phyloP scores from a whole-genome alignment of 2,113 vertebrate genomes.

The Dermatemys mawii region DNA sequence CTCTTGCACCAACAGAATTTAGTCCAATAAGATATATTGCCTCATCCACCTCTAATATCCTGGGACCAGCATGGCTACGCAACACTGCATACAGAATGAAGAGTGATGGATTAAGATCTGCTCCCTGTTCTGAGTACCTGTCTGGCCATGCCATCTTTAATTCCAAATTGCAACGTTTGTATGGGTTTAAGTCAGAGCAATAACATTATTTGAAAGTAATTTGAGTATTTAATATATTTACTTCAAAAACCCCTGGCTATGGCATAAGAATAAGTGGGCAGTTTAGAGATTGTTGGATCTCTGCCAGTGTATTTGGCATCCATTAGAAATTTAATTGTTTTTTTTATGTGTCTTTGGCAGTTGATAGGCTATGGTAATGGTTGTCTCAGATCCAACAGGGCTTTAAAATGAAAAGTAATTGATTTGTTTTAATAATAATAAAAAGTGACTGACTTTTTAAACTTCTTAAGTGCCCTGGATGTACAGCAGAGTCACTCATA shows the following conservation, averaged over 20 bases:
- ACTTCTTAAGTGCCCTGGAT: not conserved
- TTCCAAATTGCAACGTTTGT: not conserved
- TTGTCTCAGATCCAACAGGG: not conserved
- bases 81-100: not conserved
- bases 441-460: not conserved
- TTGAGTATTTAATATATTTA: constrained; percentile 31
- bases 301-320: constrained; percentile 56
- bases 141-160: not conserved
- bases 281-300: constrained; percentile 1
- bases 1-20: not conserved
- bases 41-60: not conserved
- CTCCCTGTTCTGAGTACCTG: not conserved
- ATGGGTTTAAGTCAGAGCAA: not conserved
- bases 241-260: constrained; percentile 10
- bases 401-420: constrained; percentile 52
- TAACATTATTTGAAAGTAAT: constrained; percentile 49
- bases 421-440: constrained; percentile 38
- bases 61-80: not conserved
- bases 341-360: constrained; percentile 44
- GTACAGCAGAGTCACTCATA: not conserved
- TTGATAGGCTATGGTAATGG: not conserved
- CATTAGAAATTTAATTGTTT: constrained; percentile 6
- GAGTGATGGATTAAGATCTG: not conserved
- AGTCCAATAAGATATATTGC: not conserved
- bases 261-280: constrained; percentile 22